These are phyloP conservation scores for Dugesia japonica DNA, from an alignment of 2,888 invertebrate genomes.

Conservation along the genomic window DNA sequence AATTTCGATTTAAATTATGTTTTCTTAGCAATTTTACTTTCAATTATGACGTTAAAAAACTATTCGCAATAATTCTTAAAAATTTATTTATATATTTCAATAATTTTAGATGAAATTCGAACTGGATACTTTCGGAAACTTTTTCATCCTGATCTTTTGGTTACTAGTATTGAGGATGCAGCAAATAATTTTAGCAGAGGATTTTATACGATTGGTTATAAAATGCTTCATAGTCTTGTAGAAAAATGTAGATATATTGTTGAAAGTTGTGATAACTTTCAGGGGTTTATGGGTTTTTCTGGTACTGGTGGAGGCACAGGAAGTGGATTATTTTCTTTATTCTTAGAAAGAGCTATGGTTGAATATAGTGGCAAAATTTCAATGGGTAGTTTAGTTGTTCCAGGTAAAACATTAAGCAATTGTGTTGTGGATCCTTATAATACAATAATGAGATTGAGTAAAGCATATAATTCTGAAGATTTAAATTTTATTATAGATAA, in stretches of 20 bases:
- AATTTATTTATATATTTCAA: no score
- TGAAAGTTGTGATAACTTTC: slow-evolving; percentile 35
- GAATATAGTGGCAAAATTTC: slow-evolving; percentile 35
- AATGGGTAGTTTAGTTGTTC: slow-evolving; percentile 36
- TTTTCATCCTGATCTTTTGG: slow-evolving; percentile 36
- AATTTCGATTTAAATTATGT: no score
- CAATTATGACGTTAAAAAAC: no score
- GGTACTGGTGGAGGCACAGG: slow-evolving; percentile 36
- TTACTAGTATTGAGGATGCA: slow-evolving; percentile 36
- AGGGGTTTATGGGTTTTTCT: slow-evolving; percentile 36
- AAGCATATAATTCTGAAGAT: slow-evolving; percentile 62
- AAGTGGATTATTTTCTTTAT: slow-evolving; percentile 36
- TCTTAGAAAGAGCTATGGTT: slow-evolving; percentile 36
- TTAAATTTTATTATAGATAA: slow-evolving; percentile 54
- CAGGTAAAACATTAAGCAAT: slow-evolving; percentile 35
- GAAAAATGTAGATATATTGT: slow-evolving; percentile 33
- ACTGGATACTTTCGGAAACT: slow-evolving; percentile 33
- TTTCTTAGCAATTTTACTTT: no score
- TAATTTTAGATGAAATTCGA: slow-evolving; percentile 35
- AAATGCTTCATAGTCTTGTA: slow-evolving; percentile 16
- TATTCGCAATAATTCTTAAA: no score
- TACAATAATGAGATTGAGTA: slow-evolving; percentile 35
- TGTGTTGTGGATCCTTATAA: slow-evolving; percentile 36
- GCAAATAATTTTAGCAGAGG: slow-evolving; percentile 36
- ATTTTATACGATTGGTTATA: slow-evolving; percentile 36